These are phyloP conservation scores for Hydrolagus colliei DNA, from an alignment of 2,797 vertebrate species.

Conservation along the genomic window DNA sequence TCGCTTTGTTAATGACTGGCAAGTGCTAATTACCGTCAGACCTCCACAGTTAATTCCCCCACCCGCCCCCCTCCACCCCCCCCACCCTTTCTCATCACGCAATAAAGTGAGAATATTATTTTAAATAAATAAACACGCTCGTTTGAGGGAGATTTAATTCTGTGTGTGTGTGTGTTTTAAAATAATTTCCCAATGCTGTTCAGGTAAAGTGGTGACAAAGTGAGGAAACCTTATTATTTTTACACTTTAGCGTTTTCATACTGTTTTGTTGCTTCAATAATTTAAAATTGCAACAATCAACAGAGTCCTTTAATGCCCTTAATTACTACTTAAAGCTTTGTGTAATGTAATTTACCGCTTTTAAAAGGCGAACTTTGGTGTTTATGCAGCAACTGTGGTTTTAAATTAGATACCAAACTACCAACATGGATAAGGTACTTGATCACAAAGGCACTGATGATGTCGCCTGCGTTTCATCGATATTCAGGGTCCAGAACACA, in stretches of 20 bases:
- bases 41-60: constrained; percentile 46
- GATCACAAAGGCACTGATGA: not conserved
- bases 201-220: not conserved
- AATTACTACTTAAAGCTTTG: not conserved
- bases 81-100: not conserved
- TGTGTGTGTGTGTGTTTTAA: too few relatives aligned
- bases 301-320: not conserved
- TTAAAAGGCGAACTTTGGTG: not conserved
- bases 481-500: not conserved
- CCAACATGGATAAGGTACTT: not conserved
- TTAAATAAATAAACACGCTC: not conserved
- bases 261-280: not conserved
- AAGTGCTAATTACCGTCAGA: constrained; percentile 93
- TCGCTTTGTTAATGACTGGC: constrained; percentile 89
- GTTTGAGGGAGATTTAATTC: not conserved
- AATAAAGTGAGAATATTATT: not conserved
- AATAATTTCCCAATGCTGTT: not conserved
- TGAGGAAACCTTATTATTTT: constrained; percentile 8
- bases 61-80: not conserved
- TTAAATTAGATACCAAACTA: not conserved
- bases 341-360: not conserved
- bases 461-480: not conserved
- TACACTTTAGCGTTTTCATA: not conserved
- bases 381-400: not conserved
- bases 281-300: not conserved